A percentile compares a stretch with the other conserved stretches of the same genome.
phyloP scores from a whole-genome alignment of 2,113 vertebrate genomes.

The Numida meleagris region DNA sequence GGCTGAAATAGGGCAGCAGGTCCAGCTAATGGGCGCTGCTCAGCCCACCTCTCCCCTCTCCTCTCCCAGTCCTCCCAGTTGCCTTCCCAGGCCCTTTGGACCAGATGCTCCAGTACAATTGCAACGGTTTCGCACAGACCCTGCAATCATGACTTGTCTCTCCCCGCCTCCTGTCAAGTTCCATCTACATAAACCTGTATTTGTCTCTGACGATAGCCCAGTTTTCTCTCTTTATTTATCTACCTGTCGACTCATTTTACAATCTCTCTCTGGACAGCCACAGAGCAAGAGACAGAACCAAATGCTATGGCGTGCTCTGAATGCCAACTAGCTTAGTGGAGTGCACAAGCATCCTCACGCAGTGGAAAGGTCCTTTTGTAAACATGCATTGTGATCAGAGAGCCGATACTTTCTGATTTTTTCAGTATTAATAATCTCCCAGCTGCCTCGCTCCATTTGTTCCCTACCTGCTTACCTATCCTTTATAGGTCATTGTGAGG shows the following conservation, averaged over 20 bases:
- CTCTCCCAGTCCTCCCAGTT: background rate
- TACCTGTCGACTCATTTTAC: background rate
- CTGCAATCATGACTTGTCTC: background rate
- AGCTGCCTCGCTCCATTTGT: constrained; percentile 32
- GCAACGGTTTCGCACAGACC: too few relatives aligned
- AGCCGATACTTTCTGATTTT: constrained; percentile 52
- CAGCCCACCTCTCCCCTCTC: background rate
- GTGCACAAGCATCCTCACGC: background rate
- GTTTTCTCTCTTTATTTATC: constrained; percentile 31
- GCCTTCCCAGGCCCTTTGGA: background rate
- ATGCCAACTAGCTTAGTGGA: constrained; percentile 45
- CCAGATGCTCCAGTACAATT: background rate
- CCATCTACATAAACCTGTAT: constrained; percentile 2
- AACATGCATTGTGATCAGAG: constrained; percentile 56
- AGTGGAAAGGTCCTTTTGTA: constrained; percentile 51
- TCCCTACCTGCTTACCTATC: background rate
- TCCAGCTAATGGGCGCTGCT: background rate
- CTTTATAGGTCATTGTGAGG: background rate
- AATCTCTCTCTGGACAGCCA: background rate
- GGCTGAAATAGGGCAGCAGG: background rate
- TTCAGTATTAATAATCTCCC: constrained; percentile 58
- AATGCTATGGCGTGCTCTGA: constrained; percentile 16
- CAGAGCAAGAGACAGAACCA: constrained; percentile 28
- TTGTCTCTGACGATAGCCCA: background rate
- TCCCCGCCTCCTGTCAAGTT: background rate